Base-by-base conservation (phyloP, 2,888 invertebrate genomes). In the Stenolophus ochropezus region DNA sequence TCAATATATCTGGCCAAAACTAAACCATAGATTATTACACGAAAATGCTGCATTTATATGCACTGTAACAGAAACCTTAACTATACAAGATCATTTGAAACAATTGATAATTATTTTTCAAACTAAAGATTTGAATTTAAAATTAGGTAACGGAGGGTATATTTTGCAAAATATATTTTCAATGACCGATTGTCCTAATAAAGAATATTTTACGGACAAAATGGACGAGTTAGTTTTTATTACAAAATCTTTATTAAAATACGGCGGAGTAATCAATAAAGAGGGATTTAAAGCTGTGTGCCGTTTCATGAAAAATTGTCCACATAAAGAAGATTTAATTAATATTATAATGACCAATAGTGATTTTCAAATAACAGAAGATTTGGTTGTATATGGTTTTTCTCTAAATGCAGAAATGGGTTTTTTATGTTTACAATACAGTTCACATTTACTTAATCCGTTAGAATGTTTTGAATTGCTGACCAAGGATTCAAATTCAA, bases 1-100 rank as follows among this genome's bases (percentile, higher is more conserved):
- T 69, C 11, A 71, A 53, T 53, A 49, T 4, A 23, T 79, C 20
- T 79, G 79, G 79, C 5, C 18, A 1, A 23, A 23, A 20, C 21
- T 65, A 6, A 21, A 65, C 14, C 8, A 18, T 23, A 23, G 23
- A 16, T 14, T 16, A 5, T 2, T 75, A 4, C 6, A n/a, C 8
- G 11, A 53, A 18, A 53, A 25, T 51, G 2, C 4, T 14, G 0
- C 4, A 8, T 51, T 75, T 53, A 27, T 53, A 14, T 4, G 1
- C 21, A n/a, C 14, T n/a, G 23, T 75, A 18, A 4, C 1, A 49
- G 25, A 25, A n/a, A 4, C 23, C 1, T 74, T 42, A 21, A 21
- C 21, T 11, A 11, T 20, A 49, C 18, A 6, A 14, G 14, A 49
- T n/a, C n/a, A 53, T 53, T 23, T 53, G 1, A 2, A n/a, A 75